These are phyloP conservation scores for Scophthalmus maximus DNA, from an alignment of 2,113 vertebrate species.

Conservation along the genomic window DNA sequence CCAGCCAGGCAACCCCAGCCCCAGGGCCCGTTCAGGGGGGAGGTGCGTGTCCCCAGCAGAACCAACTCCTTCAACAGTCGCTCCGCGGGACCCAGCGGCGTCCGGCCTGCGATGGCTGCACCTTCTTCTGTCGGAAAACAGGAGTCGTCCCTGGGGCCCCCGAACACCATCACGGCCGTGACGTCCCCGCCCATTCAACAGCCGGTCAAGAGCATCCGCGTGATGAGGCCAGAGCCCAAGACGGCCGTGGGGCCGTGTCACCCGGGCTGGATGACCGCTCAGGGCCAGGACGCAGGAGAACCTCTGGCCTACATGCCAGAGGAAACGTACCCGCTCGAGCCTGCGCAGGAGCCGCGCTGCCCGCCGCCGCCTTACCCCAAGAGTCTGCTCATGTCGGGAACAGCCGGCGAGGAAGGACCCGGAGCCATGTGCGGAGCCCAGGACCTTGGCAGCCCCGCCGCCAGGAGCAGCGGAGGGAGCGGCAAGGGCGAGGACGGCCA, in stretches of 20 bases:
- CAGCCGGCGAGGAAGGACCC: slow-evolving; percentile 82
- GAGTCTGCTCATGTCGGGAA: slow-evolving; percentile 85
- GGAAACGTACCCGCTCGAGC: slow-evolving; percentile 84
- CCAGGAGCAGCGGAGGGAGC: slow-evolving; percentile 70
- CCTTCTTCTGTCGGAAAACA: slow-evolving; percentile 79
- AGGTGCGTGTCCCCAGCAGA: slow-evolving; percentile 88
- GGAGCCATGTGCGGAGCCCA: slow-evolving; percentile 63
- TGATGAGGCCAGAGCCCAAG: slow-evolving; percentile 96
- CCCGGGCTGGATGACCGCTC: slow-evolving; percentile 90
- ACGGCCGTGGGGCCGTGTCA: slow-evolving; percentile 97
- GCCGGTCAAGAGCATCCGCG: slow-evolving; percentile 95
- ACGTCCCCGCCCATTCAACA: slow-evolving; percentile 95
- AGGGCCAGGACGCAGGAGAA: slow-evolving; percentile 83
- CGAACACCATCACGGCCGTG: slow-evolving; percentile 94
- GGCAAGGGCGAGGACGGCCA: slow-evolving; percentile 70
- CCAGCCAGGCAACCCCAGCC: slow-evolving; percentile 80
- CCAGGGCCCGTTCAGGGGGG: slow-evolving; percentile 88
- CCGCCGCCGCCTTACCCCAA: slow-evolving; percentile 95
- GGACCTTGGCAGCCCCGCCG: slow-evolving; percentile 51
- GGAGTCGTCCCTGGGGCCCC: slow-evolving; percentile 85
- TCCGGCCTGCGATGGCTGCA: slow-evolving; percentile 83
- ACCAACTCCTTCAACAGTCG: slow-evolving; percentile 95
- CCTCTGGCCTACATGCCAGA: slow-evolving; percentile 84
- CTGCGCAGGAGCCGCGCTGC: slow-evolving; percentile 88
- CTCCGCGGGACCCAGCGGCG: slow-evolving; percentile 83